These are phyloP conservation scores for Astyanax mexicanus DNA, from an alignment of 2,797 vertebrate genomes.

Conservation along the genomic window DNA sequence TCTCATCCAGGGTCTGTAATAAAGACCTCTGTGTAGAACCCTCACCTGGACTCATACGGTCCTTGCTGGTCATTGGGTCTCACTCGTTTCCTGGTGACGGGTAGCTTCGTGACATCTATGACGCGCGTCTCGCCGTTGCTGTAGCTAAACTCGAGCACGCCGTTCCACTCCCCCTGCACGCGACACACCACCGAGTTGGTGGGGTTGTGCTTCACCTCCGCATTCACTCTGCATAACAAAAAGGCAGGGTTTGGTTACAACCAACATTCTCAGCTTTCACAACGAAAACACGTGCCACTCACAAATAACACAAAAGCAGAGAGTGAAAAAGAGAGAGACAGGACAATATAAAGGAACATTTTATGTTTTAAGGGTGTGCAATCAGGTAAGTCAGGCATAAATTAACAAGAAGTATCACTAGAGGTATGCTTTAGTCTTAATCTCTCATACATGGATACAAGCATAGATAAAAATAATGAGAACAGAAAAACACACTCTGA, in stretches of 20 bases:
- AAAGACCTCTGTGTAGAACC: too few species aligned
- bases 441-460: neutral
- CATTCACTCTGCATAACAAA: constrained; percentile 84
- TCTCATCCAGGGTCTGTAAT: too few species aligned
- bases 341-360: neutral
- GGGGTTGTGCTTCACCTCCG: constrained; percentile 94
- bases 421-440: too few species aligned
- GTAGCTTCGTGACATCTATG: constrained; percentile 90
- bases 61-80: constrained; percentile 91
- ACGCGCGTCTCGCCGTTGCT: constrained; percentile 86
- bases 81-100: constrained; percentile 88
- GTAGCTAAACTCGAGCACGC: constrained; percentile 90
- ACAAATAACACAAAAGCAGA: neutral
- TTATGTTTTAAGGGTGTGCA: neutral
- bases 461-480: too few species aligned
- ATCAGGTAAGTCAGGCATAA: neutral
- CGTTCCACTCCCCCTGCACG: constrained; percentile 98
- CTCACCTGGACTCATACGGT: constrained; percentile 93
- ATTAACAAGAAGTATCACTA: too few species aligned
- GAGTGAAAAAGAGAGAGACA: neutral
- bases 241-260: constrained; percentile 35
- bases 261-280: constrained; percentile 40
- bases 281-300: constrained; percentile 7
- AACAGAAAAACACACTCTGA: neutral
- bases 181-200: constrained; percentile 90